Conservation (phyloP, 2,113 vertebrate genomes). For the Neopipo cinnamomea region DNA sequence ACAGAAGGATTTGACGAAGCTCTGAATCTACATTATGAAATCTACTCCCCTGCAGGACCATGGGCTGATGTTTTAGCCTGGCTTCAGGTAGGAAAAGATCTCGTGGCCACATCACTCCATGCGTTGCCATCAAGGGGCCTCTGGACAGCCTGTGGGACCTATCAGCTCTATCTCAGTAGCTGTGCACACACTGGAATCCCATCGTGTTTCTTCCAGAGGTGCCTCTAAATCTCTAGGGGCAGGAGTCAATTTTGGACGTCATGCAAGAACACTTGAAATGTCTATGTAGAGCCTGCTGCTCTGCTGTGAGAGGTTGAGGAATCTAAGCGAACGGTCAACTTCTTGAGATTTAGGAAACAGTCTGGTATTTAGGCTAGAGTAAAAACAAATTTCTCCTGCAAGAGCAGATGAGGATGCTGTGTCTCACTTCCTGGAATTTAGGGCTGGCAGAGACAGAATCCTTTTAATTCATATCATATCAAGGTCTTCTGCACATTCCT, state of each 20-base stretch:
- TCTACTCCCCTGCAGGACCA: not conserved
- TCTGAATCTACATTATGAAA: not conserved
- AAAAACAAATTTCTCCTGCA: slow-evolving; percentile 43
- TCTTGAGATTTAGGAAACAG: slow-evolving; percentile 10
- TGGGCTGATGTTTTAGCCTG: not conserved
- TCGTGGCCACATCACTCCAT: not conserved
- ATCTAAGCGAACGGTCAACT: not conserved
- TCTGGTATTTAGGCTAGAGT: slow-evolving; percentile 51
- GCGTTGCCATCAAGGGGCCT: not conserved
- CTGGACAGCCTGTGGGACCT: not conserved
- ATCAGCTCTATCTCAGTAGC: not conserved
- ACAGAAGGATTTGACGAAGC: not conserved
- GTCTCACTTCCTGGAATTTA: slow-evolving; percentile 39
- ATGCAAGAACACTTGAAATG: not conserved
- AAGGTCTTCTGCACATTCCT: slow-evolving; percentile 45
- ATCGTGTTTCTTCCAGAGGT: not conserved
- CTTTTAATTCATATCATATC: slow-evolving; percentile 52
- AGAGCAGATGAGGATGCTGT: slow-evolving; percentile 10
- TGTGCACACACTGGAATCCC: not conserved
- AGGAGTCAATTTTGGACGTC: not conserved
- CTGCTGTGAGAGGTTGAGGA: not conserved
- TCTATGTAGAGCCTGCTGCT: not conserved
- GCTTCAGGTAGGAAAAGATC: not conserved
- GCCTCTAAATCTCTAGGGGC: not conserved
- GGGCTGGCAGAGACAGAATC: not conserved